Percentiles rank a stretch among this genome's conserved stretches.
Conservation (phyloP, 2,888 invertebrate genomes). For the Scaptodrosophila latifasciaeformis region DNA sequence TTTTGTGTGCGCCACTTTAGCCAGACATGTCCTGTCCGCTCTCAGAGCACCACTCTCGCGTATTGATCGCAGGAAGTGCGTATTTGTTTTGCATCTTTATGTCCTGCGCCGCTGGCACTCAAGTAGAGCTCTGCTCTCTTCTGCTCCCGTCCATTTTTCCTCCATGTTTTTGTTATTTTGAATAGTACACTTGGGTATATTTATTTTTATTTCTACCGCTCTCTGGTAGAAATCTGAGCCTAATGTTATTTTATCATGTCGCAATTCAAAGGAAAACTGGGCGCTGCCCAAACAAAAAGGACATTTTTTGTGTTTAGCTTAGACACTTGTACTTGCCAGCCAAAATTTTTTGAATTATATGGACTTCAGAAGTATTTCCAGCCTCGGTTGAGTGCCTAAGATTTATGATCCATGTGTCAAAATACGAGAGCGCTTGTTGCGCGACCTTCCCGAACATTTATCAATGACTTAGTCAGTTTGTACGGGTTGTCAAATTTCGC, state of each 20-base stretch:
- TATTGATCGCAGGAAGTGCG: slow-evolving; percentile 56
- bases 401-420: slow-evolving; percentile 68
- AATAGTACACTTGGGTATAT: slow-evolving; percentile 18
- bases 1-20: slow-evolving; percentile 59
- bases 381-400: slow-evolving; percentile 35
- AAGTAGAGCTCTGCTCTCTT: slow-evolving; percentile 26
- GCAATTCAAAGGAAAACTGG: slow-evolving; percentile 59
- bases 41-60: slow-evolving; percentile 7
- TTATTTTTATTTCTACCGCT: slow-evolving; percentile 6
- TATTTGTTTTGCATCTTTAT: slow-evolving; percentile 66
- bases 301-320: slow-evolving; percentile 12
- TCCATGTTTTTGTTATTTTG: slow-evolving; percentile 41
- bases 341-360: slow-evolving; percentile 48
- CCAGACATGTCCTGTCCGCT: slow-evolving; percentile 42
- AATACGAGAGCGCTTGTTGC: slow-evolving; percentile 49
- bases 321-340: slow-evolving; percentile 40
- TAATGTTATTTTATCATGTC: slow-evolving; percentile 68
- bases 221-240: slow-evolving; percentile 55
- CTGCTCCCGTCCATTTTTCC: slow-evolving; percentile 35
- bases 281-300: slow-evolving; percentile 37
- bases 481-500: slow-evolving; percentile 51
- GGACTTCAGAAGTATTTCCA: too few relatives aligned
- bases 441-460: background rate
- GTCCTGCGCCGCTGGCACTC: slow-evolving; percentile 15
- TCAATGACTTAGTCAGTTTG: slow-evolving; percentile 18